These are phyloP conservation scores for Pomatorhinus ruficollis DNA, from an alignment of 2,113 vertebrate genomes.

Conservation along the genomic window DNA sequence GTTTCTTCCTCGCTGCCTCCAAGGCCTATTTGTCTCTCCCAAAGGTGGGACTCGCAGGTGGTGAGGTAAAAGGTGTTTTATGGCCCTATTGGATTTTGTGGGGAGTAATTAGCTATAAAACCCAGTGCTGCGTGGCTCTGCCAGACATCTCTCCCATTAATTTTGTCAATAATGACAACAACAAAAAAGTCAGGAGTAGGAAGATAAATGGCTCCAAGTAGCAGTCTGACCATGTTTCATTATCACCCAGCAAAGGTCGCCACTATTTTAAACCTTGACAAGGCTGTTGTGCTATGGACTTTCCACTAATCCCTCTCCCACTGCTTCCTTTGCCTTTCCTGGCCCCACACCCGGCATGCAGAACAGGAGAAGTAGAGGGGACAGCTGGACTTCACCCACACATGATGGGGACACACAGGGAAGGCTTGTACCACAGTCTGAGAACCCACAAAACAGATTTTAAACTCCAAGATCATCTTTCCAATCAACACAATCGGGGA, in stretches of 20 bases:
- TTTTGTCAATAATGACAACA: conserved; percentile 39
- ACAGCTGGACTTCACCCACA: background rate
- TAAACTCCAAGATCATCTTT: background rate
- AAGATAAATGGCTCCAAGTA: background rate
- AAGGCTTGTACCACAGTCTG: background rate
- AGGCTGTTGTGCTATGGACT: background rate
- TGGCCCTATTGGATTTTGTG: conserved; percentile 32
- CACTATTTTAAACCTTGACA: background rate
- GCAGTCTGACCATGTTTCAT: background rate
- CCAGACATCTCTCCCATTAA: conserved; percentile 30
- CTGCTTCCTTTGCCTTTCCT: background rate
- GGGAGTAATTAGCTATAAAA: conserved; percentile 71
- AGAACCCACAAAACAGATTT: background rate
- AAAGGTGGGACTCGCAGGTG: conserved; percentile 38
- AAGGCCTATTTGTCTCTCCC: conserved; percentile 49
- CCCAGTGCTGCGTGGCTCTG: background rate
- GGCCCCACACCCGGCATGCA: background rate
- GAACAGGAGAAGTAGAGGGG: background rate
- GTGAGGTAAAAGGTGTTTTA: conserved; percentile 54
- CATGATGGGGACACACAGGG: fast-evolving
- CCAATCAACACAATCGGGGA: background rate
- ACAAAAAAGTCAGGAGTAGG: conserved; percentile 25
- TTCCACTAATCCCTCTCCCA: background rate
- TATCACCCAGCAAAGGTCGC: background rate
- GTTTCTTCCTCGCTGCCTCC: conserved; percentile 20